Conservation (phyloP, 2,797 vertebrate genomes). For the Acipenser ruthenus region DNA sequence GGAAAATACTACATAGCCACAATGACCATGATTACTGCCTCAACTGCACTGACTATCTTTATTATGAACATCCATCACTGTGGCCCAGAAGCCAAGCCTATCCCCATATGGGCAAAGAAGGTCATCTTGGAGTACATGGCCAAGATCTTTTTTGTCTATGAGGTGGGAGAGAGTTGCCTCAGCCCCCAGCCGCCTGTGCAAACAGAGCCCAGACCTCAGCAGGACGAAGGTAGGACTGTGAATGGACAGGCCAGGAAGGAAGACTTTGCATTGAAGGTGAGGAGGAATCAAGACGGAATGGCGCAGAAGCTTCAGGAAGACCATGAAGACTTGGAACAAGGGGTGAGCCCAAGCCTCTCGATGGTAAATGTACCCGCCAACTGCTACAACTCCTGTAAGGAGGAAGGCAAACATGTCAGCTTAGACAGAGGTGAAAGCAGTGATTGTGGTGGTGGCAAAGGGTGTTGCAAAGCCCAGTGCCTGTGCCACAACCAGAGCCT, state of each 20-base stretch:
- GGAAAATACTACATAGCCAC: conserved; percentile 91
- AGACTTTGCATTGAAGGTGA: conserved; percentile 14
- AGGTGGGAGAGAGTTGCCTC: conserved; percentile 66
- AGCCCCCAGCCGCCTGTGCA: conserved; percentile 25
- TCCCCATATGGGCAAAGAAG: conserved; percentile 68
- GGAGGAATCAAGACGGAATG: conserved; percentile 15
- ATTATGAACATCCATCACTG: conserved; percentile 89
- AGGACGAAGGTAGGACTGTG: conserved; percentile 25
- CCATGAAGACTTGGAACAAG: conserved; percentile 40
- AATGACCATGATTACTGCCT: conserved; percentile 88
- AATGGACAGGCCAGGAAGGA: conserved; percentile 31
- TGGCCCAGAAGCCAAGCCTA: conserved; percentile 63
- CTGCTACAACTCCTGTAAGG: conserved; percentile 28
- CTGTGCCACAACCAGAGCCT: conserved; percentile 60
- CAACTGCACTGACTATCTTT: conserved; percentile 82
- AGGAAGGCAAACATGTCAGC: conserved; percentile 24
- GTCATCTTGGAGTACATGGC: conserved; percentile 71
- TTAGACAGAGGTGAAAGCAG: conserved; percentile 22
- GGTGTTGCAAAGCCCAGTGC: conserved; percentile 39
- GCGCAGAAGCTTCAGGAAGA: conserved; percentile 17
- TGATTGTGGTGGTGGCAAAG: not conserved
- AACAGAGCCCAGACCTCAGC: conserved; percentile 7
- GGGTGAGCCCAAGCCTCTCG: conserved; percentile 34
- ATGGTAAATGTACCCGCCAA: conserved; percentile 37
- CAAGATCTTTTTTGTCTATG: conserved; percentile 65